Conservation (phyloP, 2,113 vertebrate genomes). For the Aplodontia rufa region DNA sequence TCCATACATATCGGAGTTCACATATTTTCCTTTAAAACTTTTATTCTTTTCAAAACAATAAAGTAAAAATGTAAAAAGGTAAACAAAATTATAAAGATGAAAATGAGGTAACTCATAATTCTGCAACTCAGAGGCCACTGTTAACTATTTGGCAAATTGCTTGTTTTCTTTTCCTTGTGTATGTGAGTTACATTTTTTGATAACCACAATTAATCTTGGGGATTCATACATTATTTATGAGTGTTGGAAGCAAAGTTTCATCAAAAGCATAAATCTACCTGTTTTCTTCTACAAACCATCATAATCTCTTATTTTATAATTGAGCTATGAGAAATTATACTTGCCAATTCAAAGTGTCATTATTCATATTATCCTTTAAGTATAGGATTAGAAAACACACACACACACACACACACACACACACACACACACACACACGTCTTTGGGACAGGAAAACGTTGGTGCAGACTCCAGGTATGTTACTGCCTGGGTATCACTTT, state of each 20-base stretch:
- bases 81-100: constrained; percentile 24
- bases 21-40: neutral
- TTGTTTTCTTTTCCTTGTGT: neutral
- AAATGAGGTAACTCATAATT: neutral
- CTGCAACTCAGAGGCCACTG: neutral
- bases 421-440: neutral
- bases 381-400: neutral
- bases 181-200: neutral
- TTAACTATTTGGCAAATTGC: neutral
- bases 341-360: neutral
- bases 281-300: neutral
- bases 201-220: neutral
- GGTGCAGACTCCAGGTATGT: neutral
- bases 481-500: neutral
- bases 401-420: neutral
- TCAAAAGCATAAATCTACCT: neutral
- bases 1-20: neutral
- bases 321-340: neutral
- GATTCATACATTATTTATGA: neutral
- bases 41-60: neutral
- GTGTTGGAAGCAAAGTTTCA: constrained; percentile 3
- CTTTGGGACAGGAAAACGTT: neutral
- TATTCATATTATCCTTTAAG: neutral
- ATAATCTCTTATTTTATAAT: neutral
- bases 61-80: neutral